Base-by-base conservation (phyloP, 1,140 invertebrate genomes). In the Apis laboriosa region DNA sequence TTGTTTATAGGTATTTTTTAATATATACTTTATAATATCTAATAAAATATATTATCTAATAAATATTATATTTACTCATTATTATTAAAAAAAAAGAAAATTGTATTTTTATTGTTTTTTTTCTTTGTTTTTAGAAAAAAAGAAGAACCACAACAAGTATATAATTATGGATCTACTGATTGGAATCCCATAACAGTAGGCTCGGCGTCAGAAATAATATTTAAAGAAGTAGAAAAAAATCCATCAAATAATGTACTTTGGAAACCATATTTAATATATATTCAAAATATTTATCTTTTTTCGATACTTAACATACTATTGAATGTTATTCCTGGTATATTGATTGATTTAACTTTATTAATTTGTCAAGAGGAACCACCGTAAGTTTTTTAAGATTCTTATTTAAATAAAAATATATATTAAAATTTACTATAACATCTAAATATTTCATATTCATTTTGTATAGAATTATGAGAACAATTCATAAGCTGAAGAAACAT, bases 301-400 rank as follows among this genome's bases (percentile, higher is more conserved):
- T 56, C 77, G 0, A 12, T 89, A 4, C 82, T 92, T 2, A 83
- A 91, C 13, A 76, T 95, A 9, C 87, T 96, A 7, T 88, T 96
- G 3, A 96, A 97, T 84, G 90, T 95, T 24, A 72, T 96, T 9
- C 96, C 96, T 2, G 96, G 96, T 0, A 85, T 95, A 17, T 49
- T 96, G 1, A 89, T 95, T 1, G 96, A 97, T 84, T 24, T 43
- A 43, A 43, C 5, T 0, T 43, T 43, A 43, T 43, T 43, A 43
- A 43, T 43, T 43, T 7, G 4, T 43, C 0, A 43, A 43, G 5
- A 0, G 34, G 34, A 43, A 43, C 34, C 34, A 43, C 34, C 34
- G 34, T 43, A 43, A 43, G 34, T 43, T 43, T 43, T 43, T 43
- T 43, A 43, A 7, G 5, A 43, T 43, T 43, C 5, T 43, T 43